phyloP scores from a whole-genome alignment of 2,797 vertebrate genomes.

The Tolypeutes matacus region DNA sequence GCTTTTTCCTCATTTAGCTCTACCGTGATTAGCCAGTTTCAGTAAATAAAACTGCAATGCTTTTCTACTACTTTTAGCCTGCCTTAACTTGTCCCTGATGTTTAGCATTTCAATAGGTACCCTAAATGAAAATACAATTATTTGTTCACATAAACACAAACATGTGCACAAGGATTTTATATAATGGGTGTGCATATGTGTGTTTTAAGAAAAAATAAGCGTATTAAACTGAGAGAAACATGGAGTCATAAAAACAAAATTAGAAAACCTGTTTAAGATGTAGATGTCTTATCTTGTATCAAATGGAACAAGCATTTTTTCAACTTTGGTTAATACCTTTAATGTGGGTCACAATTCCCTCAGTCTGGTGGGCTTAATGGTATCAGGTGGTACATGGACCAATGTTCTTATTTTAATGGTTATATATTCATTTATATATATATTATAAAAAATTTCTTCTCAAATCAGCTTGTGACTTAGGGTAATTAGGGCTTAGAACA shows the following conservation, averaged over 20 bases:
- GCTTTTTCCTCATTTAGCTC: slow-evolving; percentile 1
- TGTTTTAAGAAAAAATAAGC: not conserved
- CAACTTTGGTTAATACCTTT: not conserved
- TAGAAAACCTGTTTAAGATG: not conserved
- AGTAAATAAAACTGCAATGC: not conserved
- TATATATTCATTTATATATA: not conserved
- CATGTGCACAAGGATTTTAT: not conserved
- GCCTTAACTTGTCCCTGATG: not conserved
- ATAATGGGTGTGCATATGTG: not conserved
- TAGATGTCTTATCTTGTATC: not conserved
- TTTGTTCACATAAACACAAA: not conserved
- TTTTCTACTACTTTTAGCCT: not conserved
- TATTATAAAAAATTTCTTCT: not conserved
- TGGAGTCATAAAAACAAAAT: not conserved
- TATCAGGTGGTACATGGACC: not conserved
- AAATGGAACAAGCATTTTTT: not conserved
- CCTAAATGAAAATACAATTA: not conserved
- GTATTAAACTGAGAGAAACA: not conserved
- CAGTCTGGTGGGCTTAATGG: not conserved
- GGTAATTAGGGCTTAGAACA: not conserved
- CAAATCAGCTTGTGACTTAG: not conserved
- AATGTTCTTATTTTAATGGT: not conserved
- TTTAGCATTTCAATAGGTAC: not conserved
- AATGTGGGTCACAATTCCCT: not conserved
- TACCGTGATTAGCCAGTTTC: not conserved